Evolutionary conservation across 2,888 invertebrate genomes (phyloP), one percentile per base, ranked within the genome.

Genomic region (Thera obeliscata): DNA sequence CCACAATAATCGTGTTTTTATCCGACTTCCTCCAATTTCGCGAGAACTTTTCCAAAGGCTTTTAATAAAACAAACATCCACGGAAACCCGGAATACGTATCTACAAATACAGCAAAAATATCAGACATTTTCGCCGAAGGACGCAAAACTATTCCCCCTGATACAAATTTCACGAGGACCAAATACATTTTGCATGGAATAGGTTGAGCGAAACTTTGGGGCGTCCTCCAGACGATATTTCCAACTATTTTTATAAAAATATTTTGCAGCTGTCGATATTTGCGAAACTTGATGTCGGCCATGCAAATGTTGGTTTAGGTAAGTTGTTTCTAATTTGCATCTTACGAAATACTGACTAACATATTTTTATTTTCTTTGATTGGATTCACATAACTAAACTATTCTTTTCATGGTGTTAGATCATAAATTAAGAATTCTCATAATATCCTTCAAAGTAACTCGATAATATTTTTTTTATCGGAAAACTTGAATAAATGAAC

Each of bases 111-210:
- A 81, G 74, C 72, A 78, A 85, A 86, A 87, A 85, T 87, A 82
- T 81, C 82, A 81, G 80, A 84, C 74, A 80, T 76, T 77, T 78
- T 76, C 76, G 72, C 66, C 72, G 80, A 79, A 79, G 78, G 80
- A 75, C 77, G 77, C 77, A 75, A 80, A 85, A 85, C 84, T 85
- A 83, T 85, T 77, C 78, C 81, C 84, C 80, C 80, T 74, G 81
- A 85, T 86, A 86, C 85, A 86, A 85, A 82, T 86, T 86, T 85
- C 83, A 86, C 78, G 83, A 78, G 77, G 74, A 76, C 75, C 77
- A 77, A 83, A 88, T 91, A 90, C 88, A 92, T 91, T 90, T 91
- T 92, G 90, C 87, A 92, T 91, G 91, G 90, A 85, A 81, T 81
- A 74, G 76, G 80, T 74, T n/a, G 22, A 55, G 74, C 71, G 74